Conservation (phyloP, 2,797 vertebrate genomes). For the Mastacembelus armatus region DNA sequence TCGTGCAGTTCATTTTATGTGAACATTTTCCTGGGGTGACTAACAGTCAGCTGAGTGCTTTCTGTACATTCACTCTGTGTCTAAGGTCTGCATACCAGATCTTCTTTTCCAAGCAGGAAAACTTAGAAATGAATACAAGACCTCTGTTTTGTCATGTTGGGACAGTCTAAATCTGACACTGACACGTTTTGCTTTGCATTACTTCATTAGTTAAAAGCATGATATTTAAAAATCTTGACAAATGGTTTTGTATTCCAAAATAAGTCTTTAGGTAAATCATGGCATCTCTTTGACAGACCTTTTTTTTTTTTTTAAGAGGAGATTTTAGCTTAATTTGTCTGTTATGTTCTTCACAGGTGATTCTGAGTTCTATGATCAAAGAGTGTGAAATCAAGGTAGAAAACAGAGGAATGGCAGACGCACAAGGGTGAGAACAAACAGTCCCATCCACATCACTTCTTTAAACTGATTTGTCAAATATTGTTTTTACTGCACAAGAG, state of each 20-base stretch:
- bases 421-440: constrained; percentile 90
- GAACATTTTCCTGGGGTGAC: constrained; percentile 70
- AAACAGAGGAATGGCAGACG: constrained; percentile 94
- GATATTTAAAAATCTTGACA: neutral
- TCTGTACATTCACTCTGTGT: constrained; percentile 36
- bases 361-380: constrained; percentile 99
- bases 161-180: constrained; percentile 1
- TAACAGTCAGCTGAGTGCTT: constrained; percentile 77
- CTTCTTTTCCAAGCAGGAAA: constrained; percentile 34
- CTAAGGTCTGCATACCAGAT: constrained; percentile 4
- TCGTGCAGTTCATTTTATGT: constrained; percentile 62
- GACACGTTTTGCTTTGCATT: neutral
- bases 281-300: neutral
- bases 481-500: constrained; percentile 4
- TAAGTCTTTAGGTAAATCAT: neutral
- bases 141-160: neutral
- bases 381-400: constrained; percentile 99
- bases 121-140: neutral
- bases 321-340: constrained; percentile 2
- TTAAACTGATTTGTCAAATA: neutral
- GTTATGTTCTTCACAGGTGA: constrained; percentile 85
- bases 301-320: neutral
- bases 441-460: neutral
- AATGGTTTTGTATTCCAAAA: neutral
- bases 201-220: neutral